Conservation (phyloP, 2,888 invertebrate species). For the Orthonychiurus folsomi region DNA sequence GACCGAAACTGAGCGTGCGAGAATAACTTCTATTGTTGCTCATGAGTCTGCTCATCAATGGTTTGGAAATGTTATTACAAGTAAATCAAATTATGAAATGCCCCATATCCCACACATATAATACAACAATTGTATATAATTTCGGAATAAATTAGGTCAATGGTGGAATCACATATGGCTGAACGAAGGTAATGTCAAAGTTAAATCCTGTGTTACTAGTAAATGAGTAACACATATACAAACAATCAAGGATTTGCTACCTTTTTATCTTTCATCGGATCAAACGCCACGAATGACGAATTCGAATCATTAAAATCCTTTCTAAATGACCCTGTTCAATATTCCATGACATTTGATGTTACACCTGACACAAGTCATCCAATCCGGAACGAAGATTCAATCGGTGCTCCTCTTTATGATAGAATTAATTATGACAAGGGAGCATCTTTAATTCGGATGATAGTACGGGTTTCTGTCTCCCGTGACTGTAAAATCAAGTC, state of each 20-base stretch:
- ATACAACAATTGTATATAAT: too few species aligned
- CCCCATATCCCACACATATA: too few species aligned
- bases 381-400: neutral
- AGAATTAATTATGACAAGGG: slow-evolving; percentile 9
- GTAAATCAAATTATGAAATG: too few species aligned
- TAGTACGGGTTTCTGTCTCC: slow-evolving; percentile 8
- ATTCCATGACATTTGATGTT: slow-evolving; percentile 1
- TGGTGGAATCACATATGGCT: slow-evolving; percentile 59
- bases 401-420: neutral
- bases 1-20: slow-evolving; percentile 15
- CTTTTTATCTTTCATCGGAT: slow-evolving; percentile 59
- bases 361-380: neutral
- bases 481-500: neutral
- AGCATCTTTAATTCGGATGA: slow-evolving; percentile 12
- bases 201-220: neutral
- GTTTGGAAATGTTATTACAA: slow-evolving; percentile 20
- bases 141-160: too few species aligned
- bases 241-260: slow-evolving; percentile 50
- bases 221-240: neutral
- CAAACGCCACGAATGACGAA: slow-evolving; percentile 44
- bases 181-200: slow-evolving; percentile 54
- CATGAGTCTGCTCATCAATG: slow-evolving; percentile 22
- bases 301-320: neutral
- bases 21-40: slow-evolving; percentile 15
- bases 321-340: neutral